Percentiles rank a stretch among this genome's conserved stretches.
Conservation (phyloP, 2,888 invertebrate genomes). For the Tortrix viridana region DNA sequence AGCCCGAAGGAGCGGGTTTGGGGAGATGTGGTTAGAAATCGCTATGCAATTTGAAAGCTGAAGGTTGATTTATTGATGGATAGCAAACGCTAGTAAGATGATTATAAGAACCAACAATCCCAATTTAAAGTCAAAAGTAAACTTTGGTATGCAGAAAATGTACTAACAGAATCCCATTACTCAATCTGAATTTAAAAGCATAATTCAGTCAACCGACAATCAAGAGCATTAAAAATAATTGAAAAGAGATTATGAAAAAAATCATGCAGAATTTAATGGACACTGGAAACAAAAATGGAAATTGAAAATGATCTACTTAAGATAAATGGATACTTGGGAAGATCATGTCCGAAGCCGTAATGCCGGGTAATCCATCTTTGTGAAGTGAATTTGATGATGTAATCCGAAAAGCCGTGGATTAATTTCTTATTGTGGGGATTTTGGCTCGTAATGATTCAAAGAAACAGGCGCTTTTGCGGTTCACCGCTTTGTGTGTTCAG, state of each 20-base stretch:
- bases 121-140: too few species aligned
- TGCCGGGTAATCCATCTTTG: constrained; percentile 49
- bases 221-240: constrained; percentile 20
- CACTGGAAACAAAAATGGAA: constrained; percentile 31
- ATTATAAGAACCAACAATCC: too few species aligned
- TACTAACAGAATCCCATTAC: too few species aligned
- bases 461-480: constrained; percentile 31
- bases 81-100: neutral
- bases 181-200: too few species aligned
- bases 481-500: constrained; percentile 17
- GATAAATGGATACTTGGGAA: constrained; percentile 34
- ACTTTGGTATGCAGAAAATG: too few species aligned
- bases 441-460: constrained; percentile 47
- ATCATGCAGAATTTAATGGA: constrained; percentile 12
- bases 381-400: constrained; percentile 63
- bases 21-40: constrained; percentile 43
- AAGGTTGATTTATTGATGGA: constrained; percentile 24
- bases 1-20: constrained; percentile 68
- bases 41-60: constrained; percentile 16
- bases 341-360: constrained; percentile 36
- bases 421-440: constrained; percentile 58
- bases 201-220: neutral
- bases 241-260: constrained; percentile 15
- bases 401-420: constrained; percentile 58
- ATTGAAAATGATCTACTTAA: constrained; percentile 36